Evolutionary conservation across 2,888 invertebrate genomes (phyloP), one percentile per base, ranked within the genome.

Genomic region (Parascotia fuliginaria): DNA sequence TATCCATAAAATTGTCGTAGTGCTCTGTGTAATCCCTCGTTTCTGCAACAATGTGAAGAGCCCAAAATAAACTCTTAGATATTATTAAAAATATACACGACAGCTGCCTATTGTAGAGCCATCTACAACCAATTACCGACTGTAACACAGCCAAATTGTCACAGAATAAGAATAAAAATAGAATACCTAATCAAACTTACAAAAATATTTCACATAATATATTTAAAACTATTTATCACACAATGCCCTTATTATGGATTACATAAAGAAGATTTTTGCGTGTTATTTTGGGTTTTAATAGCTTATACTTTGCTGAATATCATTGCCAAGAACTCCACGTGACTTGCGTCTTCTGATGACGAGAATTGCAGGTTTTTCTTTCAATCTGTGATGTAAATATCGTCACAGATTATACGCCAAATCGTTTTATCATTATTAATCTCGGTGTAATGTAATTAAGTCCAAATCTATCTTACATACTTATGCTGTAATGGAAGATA

Each of bases 381-480:
- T 31, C 6, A 5, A 16, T 3, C 14, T 31, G 29, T 64, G 64
- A 66, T 55, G 59, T 55, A 50, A 64, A 50, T 54, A 50, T 48
- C 55, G 51, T 64, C 55, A 64, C 5, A 0, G 12, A 14, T 14
- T 22, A 42, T 37, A 15, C 41, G 64, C 53, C 59, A 61, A 56
- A 0, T 19, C 6, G 7, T 38, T 54, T 14, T 41, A 52, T 61
- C 67, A 58, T 48, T 32, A 61, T 49, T 64, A 58, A 64, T 64
- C 39, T 48, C 29, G 51, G 45, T 51, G 51, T 15, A 14, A 29
- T 51, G 39, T 55, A 52, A 60, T 58, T 48, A 44, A 40, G 40
- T 39, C 66, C 67, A 66, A 57, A 58, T 65, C 45, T 39, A 62
- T 52, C 27, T 36, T 13, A 9, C 15, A 22, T 29, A 40, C 9